These are phyloP conservation scores for Enteromius fasciolatus DNA, from an alignment of 2,797 vertebrate species.

Conservation along the genomic window DNA sequence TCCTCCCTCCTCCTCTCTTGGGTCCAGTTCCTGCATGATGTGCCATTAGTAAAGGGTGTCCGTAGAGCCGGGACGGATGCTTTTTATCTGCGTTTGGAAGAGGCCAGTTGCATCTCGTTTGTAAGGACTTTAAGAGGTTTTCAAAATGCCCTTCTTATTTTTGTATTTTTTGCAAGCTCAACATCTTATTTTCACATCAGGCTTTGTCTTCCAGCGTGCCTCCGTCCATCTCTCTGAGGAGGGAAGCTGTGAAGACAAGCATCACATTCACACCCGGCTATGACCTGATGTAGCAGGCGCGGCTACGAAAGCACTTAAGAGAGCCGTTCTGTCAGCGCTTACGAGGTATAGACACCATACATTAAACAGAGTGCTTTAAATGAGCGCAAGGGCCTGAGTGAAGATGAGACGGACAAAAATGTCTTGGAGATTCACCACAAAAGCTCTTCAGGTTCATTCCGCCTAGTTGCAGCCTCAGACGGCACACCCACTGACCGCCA, in stretches of 20 bases:
- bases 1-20: conserved; percentile 56
- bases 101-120: conserved; percentile 62
- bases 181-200: conserved; percentile 34
- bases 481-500: conserved; percentile 6
- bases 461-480: conserved; percentile 5
- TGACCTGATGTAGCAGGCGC: conserved; percentile 14
- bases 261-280: conserved; percentile 8
- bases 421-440: conserved; percentile 29
- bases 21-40: conserved; percentile 57
- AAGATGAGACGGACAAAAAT: conserved; percentile 12
- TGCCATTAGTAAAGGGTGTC: conserved; percentile 59
- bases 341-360: conserved; percentile 14
- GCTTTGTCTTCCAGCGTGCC: neutral
- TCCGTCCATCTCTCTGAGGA: conserved; percentile 26
- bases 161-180: conserved; percentile 27
- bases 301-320: conserved; percentile 31
- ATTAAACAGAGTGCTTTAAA: conserved; percentile 40
- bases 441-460: conserved; percentile 27
- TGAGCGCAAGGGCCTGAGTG: neutral
- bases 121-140: conserved; percentile 54
- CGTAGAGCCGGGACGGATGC: conserved; percentile 55
- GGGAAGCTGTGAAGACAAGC: conserved; percentile 12
- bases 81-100: conserved; percentile 66
- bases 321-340: neutral
- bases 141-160: conserved; percentile 52